Evolutionary conservation across 2,888 invertebrate genomes (phyloP).

Genomic region (Pandemis cinnamomeana): DNA sequence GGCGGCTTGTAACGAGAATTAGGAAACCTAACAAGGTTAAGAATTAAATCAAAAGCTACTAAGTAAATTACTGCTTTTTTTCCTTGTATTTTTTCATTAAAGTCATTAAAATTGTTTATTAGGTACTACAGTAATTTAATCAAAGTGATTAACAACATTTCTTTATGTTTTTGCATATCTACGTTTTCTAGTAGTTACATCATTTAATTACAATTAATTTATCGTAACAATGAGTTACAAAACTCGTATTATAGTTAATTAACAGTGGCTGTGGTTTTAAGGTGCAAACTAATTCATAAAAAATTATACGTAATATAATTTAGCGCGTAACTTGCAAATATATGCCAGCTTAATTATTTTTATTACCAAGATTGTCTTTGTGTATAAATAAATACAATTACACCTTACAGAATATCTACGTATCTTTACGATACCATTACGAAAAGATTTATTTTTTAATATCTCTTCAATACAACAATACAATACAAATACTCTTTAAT

Average conservation of each 20-base stretch:
- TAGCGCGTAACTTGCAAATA: background rate
- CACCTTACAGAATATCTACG: too few relatives aligned
- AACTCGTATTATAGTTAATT: constrained; percentile 1
- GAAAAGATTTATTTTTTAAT: too few relatives aligned
- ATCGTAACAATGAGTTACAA: background rate
- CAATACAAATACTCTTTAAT: too few relatives aligned
- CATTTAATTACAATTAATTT: constrained; percentile 12
- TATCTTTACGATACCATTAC: too few relatives aligned
- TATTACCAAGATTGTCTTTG: constrained; percentile 2
- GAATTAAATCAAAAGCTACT: background rate
- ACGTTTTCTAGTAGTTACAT: constrained; percentile 5
- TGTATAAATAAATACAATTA: constrained; percentile 3
- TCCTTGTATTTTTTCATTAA: background rate
- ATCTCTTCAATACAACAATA: too few relatives aligned
- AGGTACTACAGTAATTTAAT: background rate
- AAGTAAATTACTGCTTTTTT: background rate
- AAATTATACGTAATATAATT: background rate
- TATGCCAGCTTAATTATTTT: background rate
- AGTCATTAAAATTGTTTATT: background rate
- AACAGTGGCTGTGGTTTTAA: background rate
- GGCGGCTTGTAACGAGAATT: background rate
- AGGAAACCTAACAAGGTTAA: background rate
- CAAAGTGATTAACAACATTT: background rate
- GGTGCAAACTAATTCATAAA: constrained; percentile 2
- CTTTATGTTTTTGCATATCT: background rate